Conservation (phyloP, 2,797 vertebrate genomes). For the Hypotaenidia philippensis region DNA sequence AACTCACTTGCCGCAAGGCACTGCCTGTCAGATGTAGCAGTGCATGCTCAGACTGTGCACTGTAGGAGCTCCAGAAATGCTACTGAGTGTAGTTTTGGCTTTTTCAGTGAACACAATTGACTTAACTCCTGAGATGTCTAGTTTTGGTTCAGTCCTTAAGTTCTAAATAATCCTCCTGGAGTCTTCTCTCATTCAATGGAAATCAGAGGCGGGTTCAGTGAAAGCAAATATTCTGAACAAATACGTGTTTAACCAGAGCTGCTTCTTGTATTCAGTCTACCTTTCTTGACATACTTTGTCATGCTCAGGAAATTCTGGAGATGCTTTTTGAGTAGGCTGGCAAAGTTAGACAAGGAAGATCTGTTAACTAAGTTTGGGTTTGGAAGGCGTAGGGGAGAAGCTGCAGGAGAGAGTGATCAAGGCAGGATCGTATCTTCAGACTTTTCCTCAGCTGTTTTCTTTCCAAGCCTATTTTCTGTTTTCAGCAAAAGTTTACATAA, state of each 20-base stretch:
- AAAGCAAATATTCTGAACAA: not conserved
- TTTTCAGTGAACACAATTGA: not conserved
- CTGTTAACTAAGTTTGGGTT: not conserved
- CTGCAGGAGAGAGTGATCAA: not conserved
- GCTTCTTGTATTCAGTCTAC: not conserved
- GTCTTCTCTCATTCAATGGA: not conserved
- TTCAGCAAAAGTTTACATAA: not conserved
- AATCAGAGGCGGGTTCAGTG: not conserved
- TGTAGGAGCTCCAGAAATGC: not conserved
- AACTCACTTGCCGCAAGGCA: not conserved
- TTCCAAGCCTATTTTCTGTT: not conserved
- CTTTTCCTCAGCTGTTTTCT: not conserved
- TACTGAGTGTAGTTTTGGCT: not conserved
- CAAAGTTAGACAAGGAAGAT: not conserved
- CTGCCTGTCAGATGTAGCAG: not conserved
- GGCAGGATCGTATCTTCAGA: not conserved
- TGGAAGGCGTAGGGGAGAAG: not conserved
- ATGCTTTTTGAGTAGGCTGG: not conserved
- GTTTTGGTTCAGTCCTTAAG: not conserved
- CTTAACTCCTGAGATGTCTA: not conserved
- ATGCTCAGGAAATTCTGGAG: not conserved
- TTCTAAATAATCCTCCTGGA: not conserved
- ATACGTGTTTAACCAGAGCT: no score
- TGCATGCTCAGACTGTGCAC: not conserved
- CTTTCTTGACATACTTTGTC: not conserved